Conservation (phyloP, 2,888 invertebrate genomes). For the Salpingus planirostris region DNA sequence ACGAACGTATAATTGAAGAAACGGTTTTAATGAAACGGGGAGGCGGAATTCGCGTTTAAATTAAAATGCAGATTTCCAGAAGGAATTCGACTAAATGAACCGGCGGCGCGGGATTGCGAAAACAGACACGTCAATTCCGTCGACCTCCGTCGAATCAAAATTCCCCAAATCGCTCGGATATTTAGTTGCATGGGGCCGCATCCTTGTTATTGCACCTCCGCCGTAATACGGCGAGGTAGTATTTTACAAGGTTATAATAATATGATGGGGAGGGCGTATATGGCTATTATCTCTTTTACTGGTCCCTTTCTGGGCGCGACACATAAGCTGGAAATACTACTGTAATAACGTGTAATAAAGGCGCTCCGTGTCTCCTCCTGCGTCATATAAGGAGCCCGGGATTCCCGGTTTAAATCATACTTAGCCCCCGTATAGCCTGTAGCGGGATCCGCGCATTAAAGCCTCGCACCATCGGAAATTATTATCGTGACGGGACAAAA, state of each 20-base stretch:
- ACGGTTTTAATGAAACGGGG: constrained; percentile 25
- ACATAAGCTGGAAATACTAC: constrained; percentile 41
- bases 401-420: constrained; percentile 32
- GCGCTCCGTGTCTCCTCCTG: constrained; percentile 31
- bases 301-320: constrained; percentile 22
- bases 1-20: constrained; percentile 28
- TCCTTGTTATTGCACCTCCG: too few species aligned
- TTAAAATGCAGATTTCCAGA: constrained; percentile 35
- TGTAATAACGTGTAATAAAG: constrained; percentile 40
- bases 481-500: neutral
- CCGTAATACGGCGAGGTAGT: too few species aligned
- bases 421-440: too few species aligned
- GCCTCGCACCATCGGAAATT: too few species aligned
- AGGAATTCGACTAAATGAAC: constrained; percentile 31
- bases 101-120: constrained; percentile 26
- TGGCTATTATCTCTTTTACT: constrained; percentile 25
- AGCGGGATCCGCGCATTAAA: too few species aligned
- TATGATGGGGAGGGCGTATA: too few species aligned
- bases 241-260: too few species aligned
- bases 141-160: too few species aligned
- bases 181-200: too few species aligned
- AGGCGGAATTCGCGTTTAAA: constrained; percentile 32
- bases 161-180: too few species aligned
- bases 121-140: too few species aligned
- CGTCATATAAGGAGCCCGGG: constrained; percentile 28